Percentiles rank a stretch among this genome's conserved stretches.
These are phyloP conservation scores for Poicephalus meyeri DNA, from an alignment of 2,113 vertebrate genomes.

Conservation along the genomic window DNA sequence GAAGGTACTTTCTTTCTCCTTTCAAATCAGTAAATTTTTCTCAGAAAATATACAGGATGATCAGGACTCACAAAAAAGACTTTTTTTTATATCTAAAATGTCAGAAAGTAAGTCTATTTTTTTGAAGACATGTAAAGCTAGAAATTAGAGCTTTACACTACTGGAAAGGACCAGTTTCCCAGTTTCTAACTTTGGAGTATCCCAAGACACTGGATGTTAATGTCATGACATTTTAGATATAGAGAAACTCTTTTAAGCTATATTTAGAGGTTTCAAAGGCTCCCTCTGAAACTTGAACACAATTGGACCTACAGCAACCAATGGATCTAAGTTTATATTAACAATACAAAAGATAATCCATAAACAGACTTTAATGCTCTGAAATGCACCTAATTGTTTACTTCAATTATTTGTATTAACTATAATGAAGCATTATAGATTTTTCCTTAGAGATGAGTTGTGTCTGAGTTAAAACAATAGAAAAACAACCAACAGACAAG, in stretches of 20 bases:
- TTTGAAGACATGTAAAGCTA: neutral
- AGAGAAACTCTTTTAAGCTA: constrained; percentile 63
- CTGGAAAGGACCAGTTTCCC: constrained; percentile 43
- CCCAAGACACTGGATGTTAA: constrained; percentile 60
- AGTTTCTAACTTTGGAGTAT: constrained; percentile 47
- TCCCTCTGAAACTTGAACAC: constrained; percentile 22
- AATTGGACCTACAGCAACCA: constrained; percentile 13
- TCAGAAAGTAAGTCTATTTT: constrained; percentile 10
- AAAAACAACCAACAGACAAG: no score
- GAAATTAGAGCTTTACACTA: constrained; percentile 35
- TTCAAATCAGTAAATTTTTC: neutral
- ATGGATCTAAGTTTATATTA: constrained; percentile 7
- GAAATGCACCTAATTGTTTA: neutral
- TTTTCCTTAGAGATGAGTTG: no score
- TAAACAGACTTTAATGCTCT: constrained; percentile 36
- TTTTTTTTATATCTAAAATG: constrained; percentile 28
- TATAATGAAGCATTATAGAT: no score
- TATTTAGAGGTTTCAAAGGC: constrained; percentile 56
- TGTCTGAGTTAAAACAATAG: no score
- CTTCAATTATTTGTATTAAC: no score
- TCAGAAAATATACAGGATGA: neutral
- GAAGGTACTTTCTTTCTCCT: neutral
- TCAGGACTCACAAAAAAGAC: neutral
- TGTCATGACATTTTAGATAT: constrained; percentile 67
- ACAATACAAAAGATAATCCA: neutral